phyloP scores from a whole-genome alignment of 2,888 invertebrate species.

The Patella depressa region DNA sequence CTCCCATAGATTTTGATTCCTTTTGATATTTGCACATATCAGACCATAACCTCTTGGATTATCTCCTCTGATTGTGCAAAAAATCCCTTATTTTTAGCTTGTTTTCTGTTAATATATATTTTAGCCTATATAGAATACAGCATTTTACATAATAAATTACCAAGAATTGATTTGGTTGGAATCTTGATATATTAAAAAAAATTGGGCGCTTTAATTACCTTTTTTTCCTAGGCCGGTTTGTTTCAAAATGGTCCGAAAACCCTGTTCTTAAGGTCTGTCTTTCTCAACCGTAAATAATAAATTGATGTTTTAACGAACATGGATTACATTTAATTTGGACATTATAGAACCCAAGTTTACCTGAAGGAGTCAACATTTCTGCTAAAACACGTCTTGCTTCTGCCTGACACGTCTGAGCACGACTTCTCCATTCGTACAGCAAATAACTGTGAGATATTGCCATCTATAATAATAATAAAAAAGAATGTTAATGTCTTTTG shows the following conservation, averaged over 20 bases:
- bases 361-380: conserved; percentile 70
- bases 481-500: too few relatives aligned
- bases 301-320: not conserved
- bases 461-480: conserved; percentile 44
- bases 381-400: conserved; percentile 67
- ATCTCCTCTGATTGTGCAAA: too few relatives aligned
- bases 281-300: not conserved
- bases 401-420: conserved; percentile 59
- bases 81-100: too few relatives aligned
- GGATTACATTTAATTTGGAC: not conserved
- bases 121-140: not conserved
- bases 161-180: too few relatives aligned
- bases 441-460: conserved; percentile 48
- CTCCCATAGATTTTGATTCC: too few relatives aligned
- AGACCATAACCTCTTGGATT: too few relatives aligned
- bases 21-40: too few relatives aligned
- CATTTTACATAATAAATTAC: too few relatives aligned
- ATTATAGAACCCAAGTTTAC: conserved; percentile 33
- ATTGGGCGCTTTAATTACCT: not conserved
- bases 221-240: not conserved
- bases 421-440: conserved; percentile 59
- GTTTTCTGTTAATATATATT: not conserved
- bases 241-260: too few relatives aligned
- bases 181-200: not conserved
- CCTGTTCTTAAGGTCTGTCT: too few relatives aligned